A percentile compares a stretch with the other conserved stretches of the same genome.
Evolutionary conservation across 2,113 vertebrate genomes (phyloP).

Genomic region (Sapajus apella): DNA sequence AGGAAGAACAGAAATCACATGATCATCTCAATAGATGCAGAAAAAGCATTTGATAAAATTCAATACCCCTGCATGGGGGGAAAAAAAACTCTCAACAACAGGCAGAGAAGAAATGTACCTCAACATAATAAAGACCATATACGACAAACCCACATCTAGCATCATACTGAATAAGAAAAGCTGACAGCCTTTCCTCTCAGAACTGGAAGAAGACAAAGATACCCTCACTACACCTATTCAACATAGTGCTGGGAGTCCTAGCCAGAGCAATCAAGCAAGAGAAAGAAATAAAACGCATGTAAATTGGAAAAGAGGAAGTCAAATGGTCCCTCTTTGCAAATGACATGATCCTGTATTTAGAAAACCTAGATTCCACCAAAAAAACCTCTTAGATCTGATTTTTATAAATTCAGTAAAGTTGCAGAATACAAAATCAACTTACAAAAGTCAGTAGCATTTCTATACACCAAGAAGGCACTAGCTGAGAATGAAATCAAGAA

Average conservation of each 20-base stretch:
- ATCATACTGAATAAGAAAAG: background rate
- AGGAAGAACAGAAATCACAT: background rate
- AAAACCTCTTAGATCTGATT: background rate
- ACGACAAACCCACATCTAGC: background rate
- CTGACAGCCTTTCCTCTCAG: background rate
- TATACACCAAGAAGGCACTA: background rate
- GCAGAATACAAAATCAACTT: background rate
- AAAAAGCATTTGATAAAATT: background rate
- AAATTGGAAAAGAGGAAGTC: background rate
- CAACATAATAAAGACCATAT: background rate
- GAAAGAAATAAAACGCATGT: background rate
- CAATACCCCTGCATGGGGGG: background rate
- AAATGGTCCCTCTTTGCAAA: background rate
- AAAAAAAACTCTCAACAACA: background rate
- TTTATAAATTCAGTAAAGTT: background rate
- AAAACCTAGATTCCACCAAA: background rate
- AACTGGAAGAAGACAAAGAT: background rate
- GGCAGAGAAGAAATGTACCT: background rate
- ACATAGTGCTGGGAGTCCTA: background rate
- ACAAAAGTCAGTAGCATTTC: background rate
- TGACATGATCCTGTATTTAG: background rate
- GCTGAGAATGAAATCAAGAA: background rate
- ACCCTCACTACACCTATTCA: background rate
- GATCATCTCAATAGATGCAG: background rate
- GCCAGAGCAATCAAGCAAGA: background rate